Base-by-base conservation (phyloP, 1,140 invertebrate genomes). In the Eurytemora carolleeae region DNA sequence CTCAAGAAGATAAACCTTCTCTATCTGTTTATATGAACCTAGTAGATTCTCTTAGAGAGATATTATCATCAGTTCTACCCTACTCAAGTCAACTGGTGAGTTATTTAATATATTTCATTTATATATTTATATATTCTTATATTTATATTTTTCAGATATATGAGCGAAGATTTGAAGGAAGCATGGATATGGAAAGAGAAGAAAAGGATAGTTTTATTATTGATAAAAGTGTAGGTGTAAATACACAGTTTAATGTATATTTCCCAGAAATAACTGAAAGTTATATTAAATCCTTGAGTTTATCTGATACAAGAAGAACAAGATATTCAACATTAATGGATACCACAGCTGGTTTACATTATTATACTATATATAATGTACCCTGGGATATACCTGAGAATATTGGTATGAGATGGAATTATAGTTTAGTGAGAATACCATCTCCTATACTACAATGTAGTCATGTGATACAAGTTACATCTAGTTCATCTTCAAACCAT, bases 1-100 rank as follows among this genome's bases (percentile, higher is more conserved):
- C n/a, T 12, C 7, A 44, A 12, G 31, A n/a, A 44, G n/a, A 44
- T 7, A n/a, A 12, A 12, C 7, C 7, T 12, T 61, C 16, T 54
- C 19, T 18, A 12, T 57, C 56, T 18, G 44, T 31, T 15, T 61
- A 61, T 54, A 31, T 61, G 31, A 52, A 53, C 20, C 20, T 61
- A 18, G 59, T 61, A 52, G 59, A 61, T 15, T 15, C 59, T 15
- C 44, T 61, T 2, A n/a, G 59, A 22, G 59, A 56, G 19, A 54
- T 61, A 21, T 52, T 55, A 55, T 18, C 59, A 16, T 52, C 20
- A n/a, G 22, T 52, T 20, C 55, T 31, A 20, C 24, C 25, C 22
- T 20, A 61, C 23, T 24, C 24, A 7, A 26, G 31, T 16, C 44
- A 54, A 44, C 24, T 61, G 59, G 59, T 61, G 54, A 61, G 59